Conservation (phyloP, 2,113 vertebrate genomes). For the Oncorhynchus gorbuscha region DNA sequence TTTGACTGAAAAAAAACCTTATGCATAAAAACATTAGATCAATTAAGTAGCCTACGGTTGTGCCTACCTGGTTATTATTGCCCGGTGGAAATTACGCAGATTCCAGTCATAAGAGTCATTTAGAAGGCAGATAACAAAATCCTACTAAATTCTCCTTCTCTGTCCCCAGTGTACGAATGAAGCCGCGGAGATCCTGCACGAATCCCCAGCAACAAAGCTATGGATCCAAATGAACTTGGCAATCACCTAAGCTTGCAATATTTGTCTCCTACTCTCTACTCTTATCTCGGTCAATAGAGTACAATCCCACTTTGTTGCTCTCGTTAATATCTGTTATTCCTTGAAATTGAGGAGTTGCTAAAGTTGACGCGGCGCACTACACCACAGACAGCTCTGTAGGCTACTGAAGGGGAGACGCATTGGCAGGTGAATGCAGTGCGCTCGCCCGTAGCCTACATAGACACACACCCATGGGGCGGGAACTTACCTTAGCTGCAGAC, state of each 20-base stretch:
- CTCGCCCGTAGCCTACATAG: slow-evolving; percentile 48
- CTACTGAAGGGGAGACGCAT: slow-evolving; percentile 39
- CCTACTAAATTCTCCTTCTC: slow-evolving; percentile 20
- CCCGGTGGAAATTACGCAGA: slow-evolving; percentile 33
- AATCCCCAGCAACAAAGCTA: slow-evolving; percentile 60
- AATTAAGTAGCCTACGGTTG: too few species aligned
- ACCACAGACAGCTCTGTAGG: slow-evolving; percentile 44
- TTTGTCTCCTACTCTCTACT: slow-evolving; percentile 40
- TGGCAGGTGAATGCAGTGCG: slow-evolving; percentile 76
- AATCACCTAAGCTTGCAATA: slow-evolving; percentile 46
- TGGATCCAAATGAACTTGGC: slow-evolving; percentile 56
- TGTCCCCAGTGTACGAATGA: slow-evolving; percentile 49
- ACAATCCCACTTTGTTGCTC: slow-evolving; percentile 36
- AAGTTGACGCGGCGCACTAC: slow-evolving; percentile 22
- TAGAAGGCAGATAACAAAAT: slow-evolving; percentile 59
- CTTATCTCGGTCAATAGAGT: slow-evolving; percentile 18
- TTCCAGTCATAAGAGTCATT: slow-evolving; percentile 44
- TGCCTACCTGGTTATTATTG: slow-evolving; percentile 52
- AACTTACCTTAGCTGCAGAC: slow-evolving; percentile 66
- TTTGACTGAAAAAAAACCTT: neutral
- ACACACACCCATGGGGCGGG: slow-evolving; percentile 73
- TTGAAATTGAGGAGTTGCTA: slow-evolving; percentile 17
- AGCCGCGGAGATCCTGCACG: slow-evolving; percentile 59
- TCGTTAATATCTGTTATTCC: slow-evolving; percentile 39
- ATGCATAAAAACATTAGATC: neutral